Percentiles rank a stretch among this genome's conserved stretches.
Evolutionary conservation across 2,888 invertebrate genomes (phyloP).

Genomic region (Phrixothrix hirtus): DNA sequence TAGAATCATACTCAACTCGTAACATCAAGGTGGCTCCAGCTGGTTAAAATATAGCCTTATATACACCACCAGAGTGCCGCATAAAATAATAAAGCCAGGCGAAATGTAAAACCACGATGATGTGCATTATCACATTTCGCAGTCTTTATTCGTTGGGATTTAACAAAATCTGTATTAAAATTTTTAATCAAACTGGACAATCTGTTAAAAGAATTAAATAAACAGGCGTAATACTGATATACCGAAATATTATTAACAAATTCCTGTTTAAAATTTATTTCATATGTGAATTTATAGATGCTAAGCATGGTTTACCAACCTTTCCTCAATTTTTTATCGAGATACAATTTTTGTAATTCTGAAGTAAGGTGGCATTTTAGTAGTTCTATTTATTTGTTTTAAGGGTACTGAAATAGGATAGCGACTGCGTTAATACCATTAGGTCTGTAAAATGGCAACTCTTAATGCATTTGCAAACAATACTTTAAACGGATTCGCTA

Average conservation of each 20-base stretch:
- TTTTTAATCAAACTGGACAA: slow-evolving; percentile 15
- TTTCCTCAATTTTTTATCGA: too few species aligned
- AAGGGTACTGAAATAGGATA: slow-evolving; percentile 6
- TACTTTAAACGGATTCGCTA: too few species aligned
- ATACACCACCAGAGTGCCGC: slow-evolving; percentile 44
- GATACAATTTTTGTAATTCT: too few species aligned
- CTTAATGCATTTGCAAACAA: too few species aligned
- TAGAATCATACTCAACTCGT: slow-evolving; percentile 43
- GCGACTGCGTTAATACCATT: slow-evolving; percentile 36
- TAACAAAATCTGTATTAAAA: slow-evolving; percentile 14
- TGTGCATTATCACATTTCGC: slow-evolving; percentile 31
- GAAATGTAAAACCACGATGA: slow-evolving; percentile 35
- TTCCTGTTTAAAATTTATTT: too few species aligned
- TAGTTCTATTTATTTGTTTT: too few species aligned
- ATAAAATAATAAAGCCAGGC: slow-evolving; percentile 47
- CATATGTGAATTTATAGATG: too few species aligned
- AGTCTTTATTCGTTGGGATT: slow-evolving; percentile 23
- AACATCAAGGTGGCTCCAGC: slow-evolving; percentile 45
- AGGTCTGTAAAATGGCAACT: slow-evolving; percentile 15
- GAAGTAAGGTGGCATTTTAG: too few species aligned
- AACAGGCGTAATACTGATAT: too few species aligned
- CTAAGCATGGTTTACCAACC: too few species aligned
- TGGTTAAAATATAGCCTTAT: slow-evolving; percentile 48
- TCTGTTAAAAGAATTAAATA: slow-evolving; percentile 4
- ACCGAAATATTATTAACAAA: too few species aligned